Evolutionary conservation across 2,113 vertebrate species (phyloP), one percentile per base, ranked within the genome.

Genomic region (Fulmarus glacialis): DNA sequence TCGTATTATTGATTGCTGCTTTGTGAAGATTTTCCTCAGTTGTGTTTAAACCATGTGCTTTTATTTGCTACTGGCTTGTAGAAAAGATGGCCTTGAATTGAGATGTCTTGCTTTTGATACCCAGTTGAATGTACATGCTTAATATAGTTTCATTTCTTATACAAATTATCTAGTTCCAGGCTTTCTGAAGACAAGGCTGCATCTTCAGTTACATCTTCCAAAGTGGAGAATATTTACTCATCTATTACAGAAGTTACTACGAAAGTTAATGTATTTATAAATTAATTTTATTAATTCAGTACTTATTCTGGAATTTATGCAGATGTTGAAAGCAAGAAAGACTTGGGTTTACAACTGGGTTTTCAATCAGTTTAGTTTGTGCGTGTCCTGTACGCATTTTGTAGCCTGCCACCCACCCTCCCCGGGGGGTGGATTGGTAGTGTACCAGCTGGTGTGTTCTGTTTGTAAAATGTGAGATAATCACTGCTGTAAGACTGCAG

Each of bases 391-490:
- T 93, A 82, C 93, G 96, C 72, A 88, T 96, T 89, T 92, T 82
- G 87, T 95, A 92, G 77, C 91, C 92, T 92, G 78, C 79, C 90
- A 85, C 87, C 92, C 64, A 56, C 59, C 23, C 36, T 94, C 94
- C 95, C 92, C 2, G 2, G 91, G 38, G 96, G 53, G 19, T 93
- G 82, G 87, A 72, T 92, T 91, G 90, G 96, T 92, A 30, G 92
- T 77, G 19, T 93, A 94, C 89, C 97, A 98, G 96, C 96, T 97
- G 96, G 82, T 97, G 95, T 66, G 36, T 73, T 95, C 90, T 94
- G 90, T 92, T 91, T 83, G 74, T 87, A 96, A 89, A 93, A 82
- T 34, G 91, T 94, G 90, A 94, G 89, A 92, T 92, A 93, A 97
- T 97, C 90, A 38, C 82, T 91, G 50, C 90, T 91, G 32, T 55